Conservation (phyloP, 2,888 invertebrate species). For the Ophion obscuratus region DNA sequence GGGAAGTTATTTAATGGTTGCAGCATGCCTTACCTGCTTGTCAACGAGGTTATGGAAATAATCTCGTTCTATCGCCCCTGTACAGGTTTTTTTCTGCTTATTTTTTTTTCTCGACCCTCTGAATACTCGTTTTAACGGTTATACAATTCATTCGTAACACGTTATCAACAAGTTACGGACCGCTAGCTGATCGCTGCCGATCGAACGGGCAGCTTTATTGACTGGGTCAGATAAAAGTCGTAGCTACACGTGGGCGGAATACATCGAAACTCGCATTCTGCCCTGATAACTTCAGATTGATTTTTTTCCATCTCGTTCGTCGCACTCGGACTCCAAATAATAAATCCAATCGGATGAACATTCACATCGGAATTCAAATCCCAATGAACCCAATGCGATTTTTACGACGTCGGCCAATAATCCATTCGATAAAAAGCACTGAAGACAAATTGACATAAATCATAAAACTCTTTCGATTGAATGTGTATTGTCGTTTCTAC, state of each 20-base stretch:
- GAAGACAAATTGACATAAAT: too few relatives aligned
- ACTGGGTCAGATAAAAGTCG: background rate
- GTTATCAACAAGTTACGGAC: slow-evolving; percentile 31
- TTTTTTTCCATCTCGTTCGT: background rate
- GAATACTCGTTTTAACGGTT: slow-evolving; percentile 32
- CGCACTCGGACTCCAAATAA: background rate
- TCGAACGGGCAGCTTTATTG: background rate
- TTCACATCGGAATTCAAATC: background rate
- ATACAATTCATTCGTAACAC: slow-evolving; percentile 38
- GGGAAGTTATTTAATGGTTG: slow-evolving; percentile 35
- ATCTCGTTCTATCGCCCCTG: slow-evolving; percentile 19
- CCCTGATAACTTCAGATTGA: background rate
- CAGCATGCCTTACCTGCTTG: slow-evolving; percentile 26
- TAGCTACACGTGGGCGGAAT: background rate
- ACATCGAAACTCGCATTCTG: background rate
- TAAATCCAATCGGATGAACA: background rate
- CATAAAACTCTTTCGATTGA: background rate
- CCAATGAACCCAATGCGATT: background rate
- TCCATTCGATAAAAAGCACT: background rate
- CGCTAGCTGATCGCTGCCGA: slow-evolving; percentile 14
- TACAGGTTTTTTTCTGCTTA: slow-evolving; percentile 13
- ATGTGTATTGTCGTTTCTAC: background rate
- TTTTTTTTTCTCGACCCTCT: slow-evolving; percentile 20
- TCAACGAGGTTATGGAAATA: slow-evolving; percentile 16
- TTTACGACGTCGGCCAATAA: background rate